A percentile compares a stretch with the other conserved stretches of the same genome.
Conservation (phyloP, 1,140 invertebrate species). For the Panagrolaimus sp. region DNA sequence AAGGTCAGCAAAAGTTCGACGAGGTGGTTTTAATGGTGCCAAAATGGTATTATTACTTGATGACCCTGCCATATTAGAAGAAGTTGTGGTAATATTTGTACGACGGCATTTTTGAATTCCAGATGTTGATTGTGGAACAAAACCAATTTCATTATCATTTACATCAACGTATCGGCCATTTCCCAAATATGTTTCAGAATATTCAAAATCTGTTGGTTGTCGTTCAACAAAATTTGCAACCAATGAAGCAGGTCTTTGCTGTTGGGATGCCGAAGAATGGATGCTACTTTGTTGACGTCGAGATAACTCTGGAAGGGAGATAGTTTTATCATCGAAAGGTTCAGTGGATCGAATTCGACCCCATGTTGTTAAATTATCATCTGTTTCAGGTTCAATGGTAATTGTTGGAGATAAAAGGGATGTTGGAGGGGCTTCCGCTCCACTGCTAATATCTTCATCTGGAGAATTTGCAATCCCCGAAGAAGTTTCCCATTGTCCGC, state of each 20-base stretch:
- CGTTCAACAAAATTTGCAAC: slow-evolving; percentile 57
- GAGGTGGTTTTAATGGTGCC: slow-evolving; percentile 16
- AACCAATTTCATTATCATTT: slow-evolving; percentile 57
- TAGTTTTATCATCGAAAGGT: slow-evolving; percentile 31
- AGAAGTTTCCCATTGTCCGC: slow-evolving; percentile 55
- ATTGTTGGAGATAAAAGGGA: slow-evolving; percentile 12
- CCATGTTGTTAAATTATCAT: slow-evolving; percentile 40
- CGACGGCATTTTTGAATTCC: slow-evolving; percentile 33
- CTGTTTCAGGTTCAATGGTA: neutral
- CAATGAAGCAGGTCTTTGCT: slow-evolving; percentile 39
- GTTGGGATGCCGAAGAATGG: slow-evolving; percentile 21
- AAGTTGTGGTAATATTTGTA: neutral
- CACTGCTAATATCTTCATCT: slow-evolving; percentile 14
- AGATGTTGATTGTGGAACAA: slow-evolving; percentile 45
- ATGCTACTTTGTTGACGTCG: slow-evolving; percentile 21
- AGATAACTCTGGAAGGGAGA: slow-evolving; percentile 31
- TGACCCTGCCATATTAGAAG: neutral
- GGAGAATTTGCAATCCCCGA: slow-evolving; percentile 24
- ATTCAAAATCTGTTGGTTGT: slow-evolving; percentile 45
- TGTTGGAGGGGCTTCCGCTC: slow-evolving; percentile 18
- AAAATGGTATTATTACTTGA: neutral
- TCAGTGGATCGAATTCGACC: slow-evolving; percentile 27
- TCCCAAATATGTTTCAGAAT: slow-evolving; percentile 42
- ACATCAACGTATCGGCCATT: slow-evolving; percentile 55
- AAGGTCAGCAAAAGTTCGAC: slow-evolving; percentile 40